phyloP scores from a whole-genome alignment of 92 coral and sea anemone species.

The Paragorgia papillata region DNA sequence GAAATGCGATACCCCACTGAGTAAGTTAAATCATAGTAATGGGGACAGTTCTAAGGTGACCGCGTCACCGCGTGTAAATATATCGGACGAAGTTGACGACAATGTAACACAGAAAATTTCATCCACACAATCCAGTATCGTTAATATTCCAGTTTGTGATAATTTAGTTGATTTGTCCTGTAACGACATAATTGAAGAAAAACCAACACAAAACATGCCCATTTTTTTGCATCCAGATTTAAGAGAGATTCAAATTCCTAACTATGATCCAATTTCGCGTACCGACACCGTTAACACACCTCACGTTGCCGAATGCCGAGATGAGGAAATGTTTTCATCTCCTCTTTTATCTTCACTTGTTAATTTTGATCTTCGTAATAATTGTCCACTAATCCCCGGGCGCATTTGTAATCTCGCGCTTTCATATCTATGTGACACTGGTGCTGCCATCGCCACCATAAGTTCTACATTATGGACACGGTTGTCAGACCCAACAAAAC shows the following conservation, averaged over 20 bases:
- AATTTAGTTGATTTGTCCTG: conserved; percentile 6
- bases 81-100: background rate
- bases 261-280: background rate
- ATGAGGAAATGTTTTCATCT: too few species aligned
- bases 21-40: background rate
- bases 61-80: conserved; percentile 4
- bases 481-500: background rate
- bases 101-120: too few species aligned
- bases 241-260: background rate
- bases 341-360: too few species aligned
- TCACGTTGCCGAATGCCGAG: background rate
- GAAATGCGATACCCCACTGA: background rate
- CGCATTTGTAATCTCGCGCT: too few species aligned
- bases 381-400: too few species aligned
- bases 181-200: background rate
- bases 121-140: too few species aligned
- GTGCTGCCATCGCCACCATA: conserved; percentile 47
- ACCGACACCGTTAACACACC: background rate
- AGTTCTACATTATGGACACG: conserved; percentile 39
- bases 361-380: too few species aligned
- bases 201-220: background rate
- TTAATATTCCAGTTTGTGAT: background rate
- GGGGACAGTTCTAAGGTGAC: background rate
- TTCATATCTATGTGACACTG: conserved; percentile 58
- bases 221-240: conserved; percentile 6